Conservation (phyloP, 2,888 invertebrate species). For the Eurois occulta region DNA sequence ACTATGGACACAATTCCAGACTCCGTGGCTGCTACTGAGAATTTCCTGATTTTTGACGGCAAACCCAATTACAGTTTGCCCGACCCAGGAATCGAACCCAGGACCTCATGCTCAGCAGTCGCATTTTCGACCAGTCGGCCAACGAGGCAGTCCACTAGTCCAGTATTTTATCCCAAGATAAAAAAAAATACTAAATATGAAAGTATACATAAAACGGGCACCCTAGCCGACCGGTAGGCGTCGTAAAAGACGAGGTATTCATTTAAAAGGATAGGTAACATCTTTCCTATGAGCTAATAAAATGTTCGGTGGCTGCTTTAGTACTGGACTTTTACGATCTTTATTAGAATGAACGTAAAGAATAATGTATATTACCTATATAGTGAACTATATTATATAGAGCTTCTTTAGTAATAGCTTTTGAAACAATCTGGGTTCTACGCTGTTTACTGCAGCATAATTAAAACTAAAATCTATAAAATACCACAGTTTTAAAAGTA, state of each 20-base stretch:
- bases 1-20: too few species aligned
- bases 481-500: neutral
- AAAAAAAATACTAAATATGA: constrained; percentile 5
- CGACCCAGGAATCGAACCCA: too few species aligned
- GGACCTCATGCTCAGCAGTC: too few species aligned
- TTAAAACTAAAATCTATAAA: neutral
- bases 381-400: neutral
- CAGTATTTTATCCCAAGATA: too few species aligned
- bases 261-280: constrained; percentile 21
- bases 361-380: neutral
- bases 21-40: too few species aligned
- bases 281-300: constrained; percentile 19
- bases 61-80: too few species aligned
- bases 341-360: constrained; percentile 17
- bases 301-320: constrained; percentile 16
- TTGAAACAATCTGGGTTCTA: neutral
- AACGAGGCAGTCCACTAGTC: too few species aligned
- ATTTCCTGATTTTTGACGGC: too few species aligned
- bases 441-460: neutral
- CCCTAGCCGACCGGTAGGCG: neutral
- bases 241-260: constrained; percentile 34
- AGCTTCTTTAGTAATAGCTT: neutral
- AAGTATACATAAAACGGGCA: constrained; percentile 7
- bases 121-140: too few species aligned
- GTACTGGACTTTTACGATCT: constrained; percentile 15